Evolutionary conservation across 1,140 invertebrate species (phyloP).

Genomic region (Druon quercuslanigerum): DNA sequence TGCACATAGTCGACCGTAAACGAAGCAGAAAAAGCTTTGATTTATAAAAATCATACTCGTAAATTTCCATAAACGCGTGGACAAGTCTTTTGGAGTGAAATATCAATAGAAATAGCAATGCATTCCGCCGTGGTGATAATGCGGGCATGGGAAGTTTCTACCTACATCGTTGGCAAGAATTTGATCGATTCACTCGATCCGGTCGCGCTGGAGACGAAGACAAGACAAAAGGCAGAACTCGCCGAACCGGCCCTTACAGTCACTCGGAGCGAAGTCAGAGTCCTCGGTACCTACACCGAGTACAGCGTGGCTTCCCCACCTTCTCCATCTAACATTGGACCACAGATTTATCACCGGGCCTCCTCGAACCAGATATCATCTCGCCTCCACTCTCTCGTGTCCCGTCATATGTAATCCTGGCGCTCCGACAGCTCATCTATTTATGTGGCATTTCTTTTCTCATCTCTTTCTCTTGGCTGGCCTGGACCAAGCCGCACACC

Average conservation of each 20-base stretch:
- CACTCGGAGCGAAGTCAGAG: constrained; percentile 33
- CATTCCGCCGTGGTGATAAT: constrained; percentile 16
- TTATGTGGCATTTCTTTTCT: constrained; percentile 61
- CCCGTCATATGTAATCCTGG: constrained; percentile 61
- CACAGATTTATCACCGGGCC: constrained; percentile 72
- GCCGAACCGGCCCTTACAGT: constrained; percentile 39
- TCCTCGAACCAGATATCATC: constrained; percentile 72
- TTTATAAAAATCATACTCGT: constrained; percentile 19
- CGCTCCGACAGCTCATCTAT: constrained; percentile 67
- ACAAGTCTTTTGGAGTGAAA: constrained; percentile 12
- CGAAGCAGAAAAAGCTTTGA: not conserved
- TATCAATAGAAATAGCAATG: constrained; percentile 30
- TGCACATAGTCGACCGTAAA: not conserved
- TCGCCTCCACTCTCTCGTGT: constrained; percentile 65
- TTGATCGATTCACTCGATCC: constrained; percentile 65
- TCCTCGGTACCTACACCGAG: constrained; percentile 36
- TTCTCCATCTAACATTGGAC: constrained; percentile 48
- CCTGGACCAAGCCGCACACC: constrained; percentile 23
- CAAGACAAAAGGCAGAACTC: constrained; percentile 57
- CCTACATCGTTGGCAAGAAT: constrained; percentile 44
- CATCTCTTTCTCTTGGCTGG: constrained; percentile 32
- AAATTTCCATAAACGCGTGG: constrained; percentile 31
- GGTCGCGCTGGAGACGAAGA: constrained; percentile 54
- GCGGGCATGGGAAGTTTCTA: constrained; percentile 6
- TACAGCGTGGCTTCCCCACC: constrained; percentile 32